Evolutionary conservation across 2,113 vertebrate genomes (phyloP), one percentile per base, ranked within the genome.

Genomic region (Menura novaehollandiae): DNA sequence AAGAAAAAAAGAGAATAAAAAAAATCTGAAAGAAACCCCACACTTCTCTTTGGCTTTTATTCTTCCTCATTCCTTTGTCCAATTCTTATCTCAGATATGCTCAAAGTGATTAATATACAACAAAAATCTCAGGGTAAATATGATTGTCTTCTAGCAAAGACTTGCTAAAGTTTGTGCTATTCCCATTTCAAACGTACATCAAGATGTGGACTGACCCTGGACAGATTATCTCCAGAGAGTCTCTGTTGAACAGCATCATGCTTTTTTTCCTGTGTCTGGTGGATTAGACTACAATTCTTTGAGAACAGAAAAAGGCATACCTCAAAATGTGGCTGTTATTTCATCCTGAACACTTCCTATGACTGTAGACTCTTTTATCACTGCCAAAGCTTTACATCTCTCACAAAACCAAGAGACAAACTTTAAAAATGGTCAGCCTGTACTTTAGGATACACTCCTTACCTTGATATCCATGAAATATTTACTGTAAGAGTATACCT

Each of bases 401-500:
- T 76, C 91, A 80, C 59, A 60, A 86, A 95, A 92, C 33, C 77
- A 92, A 79, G 63, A 76, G 64, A n/a, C 13, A 72, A 93, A 66
- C 33, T 64, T 81, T 39, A 49, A 41, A 93, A 68, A 60, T 52
- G 22, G 19, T 44, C 51, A 79, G 58, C 27, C 69, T 85, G 32
- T 62, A 62, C 72, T 67, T 79, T 9, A 74, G 53, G 35, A 46
- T 78, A 93, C 84, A 81, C 30, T 90, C 88, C 96, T 98, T 98
- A 98, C 97, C 97, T 97, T 96, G n/a, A 95, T 71, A 75, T 96
- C 91, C 90, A 96, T 84, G 93, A 93, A 96, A 92, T 92, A 97
- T 84, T 96, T 94, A 95, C 89, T 95, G 92, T 32, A 76, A 94
- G 96, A 86, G 91, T 79, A 99, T 98, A 99, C 98, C 98, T 99